Conservation (phyloP, 2,888 invertebrate genomes). For the Megaustenia siamemsis region DNA sequence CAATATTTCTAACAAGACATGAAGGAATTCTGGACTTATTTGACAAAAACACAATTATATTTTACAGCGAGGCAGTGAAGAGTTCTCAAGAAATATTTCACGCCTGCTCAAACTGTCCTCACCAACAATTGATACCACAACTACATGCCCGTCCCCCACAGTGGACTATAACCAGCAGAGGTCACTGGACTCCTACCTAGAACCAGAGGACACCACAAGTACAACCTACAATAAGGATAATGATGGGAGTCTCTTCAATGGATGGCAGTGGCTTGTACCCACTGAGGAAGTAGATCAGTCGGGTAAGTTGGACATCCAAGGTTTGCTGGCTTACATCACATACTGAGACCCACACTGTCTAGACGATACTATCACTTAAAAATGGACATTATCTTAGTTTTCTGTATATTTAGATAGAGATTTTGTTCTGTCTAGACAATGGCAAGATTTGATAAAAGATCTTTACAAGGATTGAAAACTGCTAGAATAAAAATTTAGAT, state of each 20-base stretch:
- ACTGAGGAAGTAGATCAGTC: conserved; percentile 16
- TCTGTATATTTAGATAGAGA: no score
- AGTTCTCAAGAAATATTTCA: conserved; percentile 21
- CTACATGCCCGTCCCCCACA: conserved; percentile 59
- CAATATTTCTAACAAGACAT: no score
- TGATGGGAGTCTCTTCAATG: neutral
- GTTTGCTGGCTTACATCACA: no score
- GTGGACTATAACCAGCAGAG: neutral
- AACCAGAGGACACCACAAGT: conserved; percentile 54
- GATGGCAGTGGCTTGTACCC: conserved; percentile 24
- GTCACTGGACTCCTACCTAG: neutral
- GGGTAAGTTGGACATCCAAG: no score
- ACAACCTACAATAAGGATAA: conserved; percentile 49
- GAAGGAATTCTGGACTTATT: no score
- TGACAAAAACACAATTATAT: neutral
- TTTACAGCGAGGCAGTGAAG: conserved; percentile 47
- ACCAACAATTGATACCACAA: conserved; percentile 71
- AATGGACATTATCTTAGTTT: no score
- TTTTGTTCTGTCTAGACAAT: no score
- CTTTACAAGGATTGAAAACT: no score
- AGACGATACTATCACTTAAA: no score
- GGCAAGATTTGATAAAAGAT: no score
- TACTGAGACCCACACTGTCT: no score
- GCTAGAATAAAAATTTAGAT: no score
- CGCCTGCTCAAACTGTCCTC: conserved; percentile 68